These are phyloP conservation scores for Enteromius paludinosus DNA, from an alignment of 2,797 vertebrate genomes.

Conservation along the genomic window DNA sequence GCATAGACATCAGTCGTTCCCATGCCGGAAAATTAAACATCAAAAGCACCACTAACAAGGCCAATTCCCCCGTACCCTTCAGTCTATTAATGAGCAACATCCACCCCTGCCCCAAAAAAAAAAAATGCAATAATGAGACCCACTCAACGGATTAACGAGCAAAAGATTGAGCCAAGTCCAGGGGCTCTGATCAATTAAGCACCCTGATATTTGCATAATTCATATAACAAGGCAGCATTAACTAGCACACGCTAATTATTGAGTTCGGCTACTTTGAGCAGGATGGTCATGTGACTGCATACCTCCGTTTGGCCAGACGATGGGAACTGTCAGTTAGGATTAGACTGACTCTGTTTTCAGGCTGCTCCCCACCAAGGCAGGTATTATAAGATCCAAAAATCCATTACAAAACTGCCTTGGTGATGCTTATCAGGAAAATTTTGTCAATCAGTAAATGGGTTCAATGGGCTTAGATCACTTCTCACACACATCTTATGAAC, in stretches of 20 bases:
- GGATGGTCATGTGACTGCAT: constrained; percentile 52
- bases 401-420: constrained; percentile 25
- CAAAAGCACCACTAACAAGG: constrained; percentile 79
- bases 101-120: constrained; percentile 58
- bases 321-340: constrained; percentile 69
- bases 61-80: constrained; percentile 66
- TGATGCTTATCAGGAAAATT: constrained; percentile 30
- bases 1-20: constrained; percentile 71
- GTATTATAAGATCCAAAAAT: constrained; percentile 27
- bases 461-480: constrained; percentile 24
- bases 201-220: constrained; percentile 80
- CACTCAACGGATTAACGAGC: constrained; percentile 77
- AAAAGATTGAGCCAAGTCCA: constrained; percentile 71
- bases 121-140: constrained; percentile 75
- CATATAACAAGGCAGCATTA: constrained; percentile 80
- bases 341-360: constrained; percentile 41
- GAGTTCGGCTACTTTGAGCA: constrained; percentile 42
- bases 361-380: constrained; percentile 28
- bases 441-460: constrained; percentile 23
- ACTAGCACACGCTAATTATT: constrained; percentile 79
- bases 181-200: constrained; percentile 79
- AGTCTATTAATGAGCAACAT: constrained; percentile 78
- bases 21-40: constrained; percentile 78
- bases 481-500: not conserved
- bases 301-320: constrained; percentile 49